Evolutionary conservation across 2,797 vertebrate genomes (phyloP).

Genomic region (Rhinichthys osculus): DNA sequence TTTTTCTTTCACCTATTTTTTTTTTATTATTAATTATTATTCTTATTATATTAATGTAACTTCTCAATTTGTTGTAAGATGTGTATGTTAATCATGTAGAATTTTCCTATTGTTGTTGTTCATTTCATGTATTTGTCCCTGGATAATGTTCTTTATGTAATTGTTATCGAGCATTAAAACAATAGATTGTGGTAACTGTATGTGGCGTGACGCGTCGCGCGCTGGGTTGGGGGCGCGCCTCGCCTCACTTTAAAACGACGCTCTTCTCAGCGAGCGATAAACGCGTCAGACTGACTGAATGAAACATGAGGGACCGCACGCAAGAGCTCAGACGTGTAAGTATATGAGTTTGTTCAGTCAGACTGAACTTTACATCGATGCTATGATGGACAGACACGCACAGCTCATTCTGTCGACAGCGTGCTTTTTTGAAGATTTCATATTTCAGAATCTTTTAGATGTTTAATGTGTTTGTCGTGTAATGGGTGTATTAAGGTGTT

Average conservation of each 20-base stretch:
- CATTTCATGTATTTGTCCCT: too few relatives aligned
- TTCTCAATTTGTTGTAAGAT: too few relatives aligned
- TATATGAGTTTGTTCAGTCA: slow-evolving; percentile 50
- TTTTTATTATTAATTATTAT: too few relatives aligned
- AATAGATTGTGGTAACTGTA: too few relatives aligned
- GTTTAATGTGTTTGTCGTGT: background rate
- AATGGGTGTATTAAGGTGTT: background rate
- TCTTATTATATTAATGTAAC: too few relatives aligned
- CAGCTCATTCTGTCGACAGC: background rate
- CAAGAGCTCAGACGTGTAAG: slow-evolving; percentile 82
- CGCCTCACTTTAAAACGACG: background rate
- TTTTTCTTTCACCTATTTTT: too few relatives aligned
- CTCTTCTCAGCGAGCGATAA: slow-evolving; percentile 25
- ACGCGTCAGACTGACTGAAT: background rate
- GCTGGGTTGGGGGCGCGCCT: background rate
- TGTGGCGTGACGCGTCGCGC: background rate
- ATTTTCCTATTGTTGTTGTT: too few relatives aligned
- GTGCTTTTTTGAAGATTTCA: background rate
- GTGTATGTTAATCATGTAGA: too few relatives aligned
- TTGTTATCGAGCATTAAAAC: too few relatives aligned
- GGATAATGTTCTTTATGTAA: too few relatives aligned
- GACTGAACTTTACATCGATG: slow-evolving; percentile 3
- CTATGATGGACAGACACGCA: background rate
- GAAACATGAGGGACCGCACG: slow-evolving; percentile 82
- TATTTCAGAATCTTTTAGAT: background rate